Evolutionary conservation across 2,113 vertebrate genomes (phyloP), one percentile per base, ranked within the genome.

Genomic region (Thermophis baileyi): DNA sequence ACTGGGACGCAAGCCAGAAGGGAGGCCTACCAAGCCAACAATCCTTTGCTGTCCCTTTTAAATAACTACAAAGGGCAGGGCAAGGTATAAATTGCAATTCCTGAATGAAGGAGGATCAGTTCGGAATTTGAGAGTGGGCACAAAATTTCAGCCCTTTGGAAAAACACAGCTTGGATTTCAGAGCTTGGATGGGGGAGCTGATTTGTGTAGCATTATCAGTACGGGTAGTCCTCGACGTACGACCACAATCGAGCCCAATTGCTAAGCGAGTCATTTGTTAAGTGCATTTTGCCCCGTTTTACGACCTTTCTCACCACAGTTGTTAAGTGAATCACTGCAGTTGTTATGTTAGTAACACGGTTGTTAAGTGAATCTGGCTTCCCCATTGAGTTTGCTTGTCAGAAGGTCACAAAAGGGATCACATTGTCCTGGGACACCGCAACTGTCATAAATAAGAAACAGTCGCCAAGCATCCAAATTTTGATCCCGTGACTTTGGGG

Each of bases 391-490:
- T 55, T 55, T 24, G 54, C 20, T 55, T 7, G 5, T 55, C 54
- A 24, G 54, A 55, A 1, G 20, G 6, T 55, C 54, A 55, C 54
- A 55, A 55, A 55, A 55, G 22, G 54, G 54, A 55, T 55, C 54
- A 24, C 54, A 7, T 55, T 55, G 54, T 55, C 54, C 6, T 0
- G 20, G 54, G 54, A 24, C 22, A 1, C 1, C 5, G 53, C 53
- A 1, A 6, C 18, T 0, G 0, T 55, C 54, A 55, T 24, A 55
- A 55, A 7, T 55, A 55, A 0, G 6, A 22, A 22, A 6, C 20
- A 1, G 54, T 55, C 22, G 54, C 54, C 54, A 55, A 55, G 53
- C 18, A 20, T 53, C 53, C 16, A 14, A 53, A 53, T 53, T 53
- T 53, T 20, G 53, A 20, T 53, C 53, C 53, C 53, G 16, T 53